phyloP scores from a whole-genome alignment of 2,797 vertebrate species.

The Kryptopterus vitreolus region DNA sequence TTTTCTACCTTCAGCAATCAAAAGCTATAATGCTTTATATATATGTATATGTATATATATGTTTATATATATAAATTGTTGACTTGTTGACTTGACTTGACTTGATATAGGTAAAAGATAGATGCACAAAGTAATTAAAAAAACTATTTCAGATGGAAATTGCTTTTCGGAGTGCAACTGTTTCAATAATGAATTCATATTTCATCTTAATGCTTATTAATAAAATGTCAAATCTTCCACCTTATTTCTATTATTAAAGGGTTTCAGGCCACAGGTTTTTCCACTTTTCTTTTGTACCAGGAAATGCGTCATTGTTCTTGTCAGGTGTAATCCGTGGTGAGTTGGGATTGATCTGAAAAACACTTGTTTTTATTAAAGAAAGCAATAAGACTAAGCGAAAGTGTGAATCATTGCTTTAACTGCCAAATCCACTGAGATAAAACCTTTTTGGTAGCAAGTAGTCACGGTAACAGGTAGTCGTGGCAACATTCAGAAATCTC shows the following conservation, averaged over 20 bases:
- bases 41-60: no score
- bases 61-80: no score
- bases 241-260: not conserved
- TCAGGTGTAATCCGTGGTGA: not conserved
- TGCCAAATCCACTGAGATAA: not conserved
- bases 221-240: not conserved
- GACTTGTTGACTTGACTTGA: no score
- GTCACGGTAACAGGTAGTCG: constrained; percentile 49
- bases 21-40: no score
- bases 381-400: constrained; percentile 5
- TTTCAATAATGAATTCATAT: not conserved
- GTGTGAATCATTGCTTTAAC: not conserved
- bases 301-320: not conserved
- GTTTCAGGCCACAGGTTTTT: not conserved
- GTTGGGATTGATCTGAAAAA: not conserved
- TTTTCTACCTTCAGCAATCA: no score
- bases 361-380: not conserved
- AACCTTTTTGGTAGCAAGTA: constrained; percentile 23
- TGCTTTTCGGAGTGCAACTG: not conserved
- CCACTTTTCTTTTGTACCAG: not conserved
- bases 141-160: not conserved
- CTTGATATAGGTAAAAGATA: no score
- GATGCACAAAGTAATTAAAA: not conserved
- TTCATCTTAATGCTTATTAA: not conserved
- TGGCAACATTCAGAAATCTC: constrained; percentile 35